Evolutionary conservation across 2,888 invertebrate species (phyloP), one percentile per base, ranked within the genome.

Genomic region (Acronicta aceris): DNA sequence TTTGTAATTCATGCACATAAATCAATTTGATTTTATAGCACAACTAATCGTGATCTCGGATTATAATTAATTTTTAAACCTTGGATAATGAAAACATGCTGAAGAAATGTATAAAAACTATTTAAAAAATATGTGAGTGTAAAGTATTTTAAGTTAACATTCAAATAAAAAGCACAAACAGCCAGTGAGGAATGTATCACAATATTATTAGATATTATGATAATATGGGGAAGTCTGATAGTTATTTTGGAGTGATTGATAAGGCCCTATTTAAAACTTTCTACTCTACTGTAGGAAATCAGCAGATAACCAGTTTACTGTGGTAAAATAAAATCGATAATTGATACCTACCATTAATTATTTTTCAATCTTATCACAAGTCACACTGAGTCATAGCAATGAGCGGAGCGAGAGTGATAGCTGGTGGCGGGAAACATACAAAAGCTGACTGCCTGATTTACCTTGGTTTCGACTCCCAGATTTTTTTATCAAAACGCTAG

Each of bases 41-140:
- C 61, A 73, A 67, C 41, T 56, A 25, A 52, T 69, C 5, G 42
- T 59, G 74, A 73, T 70, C 68, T 70, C 69, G 16, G 68, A 51
- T 57, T 67, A 48, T 56, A 55, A 15, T 50, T 56, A 51, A 10
- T 46, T 68, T 36, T 27, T 55, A 21, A 51, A 51, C 17, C 47
- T 57, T 67, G 40, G 38, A 46, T 41, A 55, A 65, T 27, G 38
- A 40, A 50, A 50, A 40, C 27, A 53, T 56, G 42, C 46, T 7
- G 52, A 73, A 67, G 61, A 54, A 52, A 57, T 60, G 56, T 48
- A 41, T 60, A 67, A 43, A 50, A 47, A 48, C 15, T 56, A 46
- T 65, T 59, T 55, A 13, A 47, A 40, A 51, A 42, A 45, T n/a
- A 58, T 59, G 61, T 77, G 21, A 21, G 69, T 76, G 69, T 59